Evolutionary conservation across 2,888 invertebrate species (phyloP).

Genomic region (Pyrrhosoma nymphula): DNA sequence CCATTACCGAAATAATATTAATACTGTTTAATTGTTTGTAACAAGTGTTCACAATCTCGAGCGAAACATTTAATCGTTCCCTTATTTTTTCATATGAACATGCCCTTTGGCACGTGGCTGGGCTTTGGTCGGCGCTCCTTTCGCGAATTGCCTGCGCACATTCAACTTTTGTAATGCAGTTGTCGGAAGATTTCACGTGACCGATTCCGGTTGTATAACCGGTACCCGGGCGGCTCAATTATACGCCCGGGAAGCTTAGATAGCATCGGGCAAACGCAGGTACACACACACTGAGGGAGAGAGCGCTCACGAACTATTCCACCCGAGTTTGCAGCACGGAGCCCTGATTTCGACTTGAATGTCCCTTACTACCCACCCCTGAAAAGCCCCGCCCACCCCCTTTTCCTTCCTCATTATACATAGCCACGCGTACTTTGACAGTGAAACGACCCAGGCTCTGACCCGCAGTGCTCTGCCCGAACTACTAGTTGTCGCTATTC

Average conservation of each 20-base stretch:
- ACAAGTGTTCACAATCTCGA: no score
- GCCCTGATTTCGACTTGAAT: conserved; percentile 43
- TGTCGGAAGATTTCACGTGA: neutral
- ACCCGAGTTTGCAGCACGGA: neutral
- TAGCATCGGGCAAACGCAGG: neutral
- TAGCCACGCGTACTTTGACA: conserved; percentile 55
- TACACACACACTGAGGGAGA: no score
- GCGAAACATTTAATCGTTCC: no score
- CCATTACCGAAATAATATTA: no score
- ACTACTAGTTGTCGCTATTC: neutral
- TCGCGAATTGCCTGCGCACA: neutral
- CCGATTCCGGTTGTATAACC: neutral
- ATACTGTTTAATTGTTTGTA: no score
- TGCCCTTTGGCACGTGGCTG: neutral
- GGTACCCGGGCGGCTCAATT: neutral
- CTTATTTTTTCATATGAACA: no score
- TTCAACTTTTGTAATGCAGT: neutral
- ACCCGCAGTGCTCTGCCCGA: neutral
- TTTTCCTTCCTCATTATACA: conserved; percentile 34
- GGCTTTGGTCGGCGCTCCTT: neutral
- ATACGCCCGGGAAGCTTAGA: conserved; percentile 7
- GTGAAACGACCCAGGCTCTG: neutral
- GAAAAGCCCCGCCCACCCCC: neutral
- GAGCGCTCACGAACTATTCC: conserved; percentile 6
- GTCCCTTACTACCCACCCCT: neutral